phyloP scores from a whole-genome alignment of 2,113 vertebrate genomes.

The Seriola quinqueradiata region DNA sequence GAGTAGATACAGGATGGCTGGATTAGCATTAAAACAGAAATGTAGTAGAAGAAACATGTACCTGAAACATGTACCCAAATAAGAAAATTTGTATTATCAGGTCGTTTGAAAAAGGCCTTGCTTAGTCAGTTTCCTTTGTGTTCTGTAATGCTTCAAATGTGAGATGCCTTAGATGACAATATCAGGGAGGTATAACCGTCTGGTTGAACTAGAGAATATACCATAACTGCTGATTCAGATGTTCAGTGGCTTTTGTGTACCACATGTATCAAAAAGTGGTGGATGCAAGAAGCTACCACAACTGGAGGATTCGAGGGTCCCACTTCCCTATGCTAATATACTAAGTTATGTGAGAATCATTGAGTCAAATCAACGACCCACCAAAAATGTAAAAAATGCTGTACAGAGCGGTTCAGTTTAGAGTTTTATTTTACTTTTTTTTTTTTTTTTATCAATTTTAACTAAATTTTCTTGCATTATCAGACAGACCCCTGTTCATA shows the following conservation, averaged over 20 bases:
- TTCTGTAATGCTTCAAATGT: not conserved
- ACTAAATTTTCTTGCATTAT: no score
- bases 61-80: not conserved
- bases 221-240: conserved; percentile 39
- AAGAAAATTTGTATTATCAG: not conserved
- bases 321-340: not conserved
- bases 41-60: no score
- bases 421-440: no score
- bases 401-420: no score
- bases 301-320: not conserved
- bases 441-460: no score
- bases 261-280: conserved; percentile 11
- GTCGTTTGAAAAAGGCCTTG: not conserved
- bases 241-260: conserved; percentile 5
- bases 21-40: not conserved
- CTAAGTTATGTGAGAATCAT: not conserved
- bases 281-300: not conserved
- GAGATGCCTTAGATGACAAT: conserved; percentile 16
- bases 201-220: conserved; percentile 2
- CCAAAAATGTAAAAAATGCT: not conserved
- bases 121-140: not conserved
- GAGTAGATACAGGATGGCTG: not conserved
- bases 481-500: no score
- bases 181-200: not conserved
- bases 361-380: not conserved